A percentile compares a stretch with the other conserved stretches of the same genome.
phyloP scores from a whole-genome alignment of 1,140 invertebrate species.

The Aphelinus certus region DNA sequence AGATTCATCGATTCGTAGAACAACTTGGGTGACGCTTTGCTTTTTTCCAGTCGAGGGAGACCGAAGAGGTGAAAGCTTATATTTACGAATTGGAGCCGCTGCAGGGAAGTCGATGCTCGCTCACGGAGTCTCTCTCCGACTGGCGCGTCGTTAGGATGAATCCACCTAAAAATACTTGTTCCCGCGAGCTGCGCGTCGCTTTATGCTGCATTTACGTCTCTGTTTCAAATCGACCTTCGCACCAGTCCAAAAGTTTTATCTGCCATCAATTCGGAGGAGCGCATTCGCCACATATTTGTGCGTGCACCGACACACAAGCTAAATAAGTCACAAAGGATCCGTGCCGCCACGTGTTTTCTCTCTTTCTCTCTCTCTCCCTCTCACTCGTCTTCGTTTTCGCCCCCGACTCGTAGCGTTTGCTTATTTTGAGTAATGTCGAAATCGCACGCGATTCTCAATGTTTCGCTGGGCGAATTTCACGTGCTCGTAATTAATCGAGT shows the following conservation, averaged over 20 bases:
- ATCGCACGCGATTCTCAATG: too few relatives aligned
- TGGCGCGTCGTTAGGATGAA: constrained; percentile 2
- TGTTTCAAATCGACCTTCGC: constrained; percentile 10
- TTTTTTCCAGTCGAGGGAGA: too few relatives aligned
- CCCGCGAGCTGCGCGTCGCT: neutral
- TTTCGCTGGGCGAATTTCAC: too few relatives aligned
- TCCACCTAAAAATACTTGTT: constrained; percentile 27
- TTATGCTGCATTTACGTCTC: neutral
- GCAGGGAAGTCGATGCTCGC: constrained; percentile 4
- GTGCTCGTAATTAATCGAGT: too few relatives aligned
- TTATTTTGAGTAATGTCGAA: too few relatives aligned
- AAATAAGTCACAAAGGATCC: too few relatives aligned
- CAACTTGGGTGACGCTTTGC: too few relatives aligned
- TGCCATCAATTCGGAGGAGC: neutral
- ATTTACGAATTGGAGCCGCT: too few relatives aligned
- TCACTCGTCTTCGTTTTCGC: neutral
- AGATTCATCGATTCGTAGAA: too few relatives aligned
- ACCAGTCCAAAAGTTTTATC: constrained; percentile 11
- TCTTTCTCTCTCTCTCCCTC: constrained; percentile 5
- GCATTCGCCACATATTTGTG: neutral
- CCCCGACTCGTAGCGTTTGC: too few relatives aligned
- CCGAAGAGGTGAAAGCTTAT: too few relatives aligned
- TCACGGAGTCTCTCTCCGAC: neutral
- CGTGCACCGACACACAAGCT: too few relatives aligned
- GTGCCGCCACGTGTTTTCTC: neutral